Evolutionary conservation across 2,797 vertebrate species (phyloP).

Genomic region (Spinus olivaceus): DNA sequence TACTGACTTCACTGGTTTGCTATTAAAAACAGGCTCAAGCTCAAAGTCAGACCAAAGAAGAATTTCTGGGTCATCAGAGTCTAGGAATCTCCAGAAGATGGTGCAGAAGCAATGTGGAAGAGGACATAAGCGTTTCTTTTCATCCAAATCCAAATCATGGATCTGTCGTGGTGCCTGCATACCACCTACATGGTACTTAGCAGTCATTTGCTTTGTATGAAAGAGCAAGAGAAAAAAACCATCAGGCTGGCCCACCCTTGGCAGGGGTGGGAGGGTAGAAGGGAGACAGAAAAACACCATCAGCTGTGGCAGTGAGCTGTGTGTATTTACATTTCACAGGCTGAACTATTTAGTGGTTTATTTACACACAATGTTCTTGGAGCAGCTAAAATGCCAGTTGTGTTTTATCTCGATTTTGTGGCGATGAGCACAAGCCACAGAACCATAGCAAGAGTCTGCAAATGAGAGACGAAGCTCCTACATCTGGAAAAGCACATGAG

Average conservation of each 20-base stretch:
- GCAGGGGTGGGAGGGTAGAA: slow-evolving; percentile 54
- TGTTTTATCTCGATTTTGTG: slow-evolving; percentile 41
- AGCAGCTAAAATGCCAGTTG: slow-evolving; percentile 57
- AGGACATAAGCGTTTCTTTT: background rate
- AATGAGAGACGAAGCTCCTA: background rate
- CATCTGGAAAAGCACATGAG: background rate
- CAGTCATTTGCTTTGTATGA: slow-evolving; percentile 40
- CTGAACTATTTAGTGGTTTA: slow-evolving; percentile 58
- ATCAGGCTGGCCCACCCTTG: slow-evolving; percentile 37
- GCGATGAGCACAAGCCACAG: background rate
- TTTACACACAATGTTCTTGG: slow-evolving; percentile 56
- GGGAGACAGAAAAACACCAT: slow-evolving; percentile 55
- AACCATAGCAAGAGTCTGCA: background rate
- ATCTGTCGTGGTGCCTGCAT: background rate
- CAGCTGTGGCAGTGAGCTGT: slow-evolving; percentile 12
- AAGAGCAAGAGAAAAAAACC: slow-evolving; percentile 20
- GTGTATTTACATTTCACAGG: slow-evolving; percentile 60
- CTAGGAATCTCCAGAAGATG: background rate
- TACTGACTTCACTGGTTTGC: background rate
- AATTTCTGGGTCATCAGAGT: background rate
- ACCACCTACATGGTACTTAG: slow-evolving; percentile 47
- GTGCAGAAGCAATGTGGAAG: background rate
- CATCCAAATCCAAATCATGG: background rate
- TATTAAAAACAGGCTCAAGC: background rate
- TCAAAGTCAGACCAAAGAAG: background rate